phyloP scores from a whole-genome alignment of 2,888 invertebrate genomes.

The Diaphora mendica region DNA sequence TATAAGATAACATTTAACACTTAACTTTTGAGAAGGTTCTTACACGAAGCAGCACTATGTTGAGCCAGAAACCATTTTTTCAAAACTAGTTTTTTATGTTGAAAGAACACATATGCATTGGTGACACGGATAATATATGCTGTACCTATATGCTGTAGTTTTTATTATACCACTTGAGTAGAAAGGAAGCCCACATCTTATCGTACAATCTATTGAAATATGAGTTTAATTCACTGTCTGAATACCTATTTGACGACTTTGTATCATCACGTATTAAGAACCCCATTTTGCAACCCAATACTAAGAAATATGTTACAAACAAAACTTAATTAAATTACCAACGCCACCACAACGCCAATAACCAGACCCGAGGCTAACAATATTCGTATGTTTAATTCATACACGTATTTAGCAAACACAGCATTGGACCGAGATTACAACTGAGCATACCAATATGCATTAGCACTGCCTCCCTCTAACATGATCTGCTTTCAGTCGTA shows the following conservation, averaged over 20 bases:
- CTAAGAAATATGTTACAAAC: neutral
- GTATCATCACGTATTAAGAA: neutral
- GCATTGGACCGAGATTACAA: slow-evolving; percentile 57
- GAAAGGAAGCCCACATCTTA: neutral
- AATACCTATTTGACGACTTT: no score
- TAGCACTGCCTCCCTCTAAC: slow-evolving; percentile 59
- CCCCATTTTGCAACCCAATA: neutral
- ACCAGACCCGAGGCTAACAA: slow-evolving; percentile 6
- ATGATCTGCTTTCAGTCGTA: slow-evolving; percentile 49
- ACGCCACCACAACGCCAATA: slow-evolving; percentile 13
- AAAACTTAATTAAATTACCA: slow-evolving; percentile 14
- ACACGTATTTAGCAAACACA: slow-evolving; percentile 54
- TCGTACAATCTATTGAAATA: neutral
- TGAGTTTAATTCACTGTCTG: no score
- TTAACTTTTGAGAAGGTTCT: no score
- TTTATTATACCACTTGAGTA: no score
- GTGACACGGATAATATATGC: no score
- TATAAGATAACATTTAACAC: no score
- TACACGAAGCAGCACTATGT: no score
- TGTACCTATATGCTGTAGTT: no score
- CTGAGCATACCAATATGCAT: slow-evolving; percentile 63
- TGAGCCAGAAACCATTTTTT: no score
- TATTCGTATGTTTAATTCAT: slow-evolving; percentile 46
- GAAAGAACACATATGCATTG: no score
- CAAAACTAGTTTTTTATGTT: no score